Evolutionary conservation across 2,113 vertebrate species (phyloP), one percentile per base, ranked within the genome.

Genomic region (Conger conger): DNA sequence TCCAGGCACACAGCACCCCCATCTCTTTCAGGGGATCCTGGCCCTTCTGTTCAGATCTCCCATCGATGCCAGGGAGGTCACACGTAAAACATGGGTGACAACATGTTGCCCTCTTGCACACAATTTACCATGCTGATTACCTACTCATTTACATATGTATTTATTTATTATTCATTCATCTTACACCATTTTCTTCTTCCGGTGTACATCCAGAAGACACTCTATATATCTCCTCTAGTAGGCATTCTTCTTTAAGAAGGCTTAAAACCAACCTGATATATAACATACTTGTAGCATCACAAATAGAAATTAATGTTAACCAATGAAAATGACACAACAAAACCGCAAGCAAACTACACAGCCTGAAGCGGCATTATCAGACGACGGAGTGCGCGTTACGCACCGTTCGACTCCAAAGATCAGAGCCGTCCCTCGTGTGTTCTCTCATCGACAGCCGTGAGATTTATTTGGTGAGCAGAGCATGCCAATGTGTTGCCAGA

Each of bases 1-100:
- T 96, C 97, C 96, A 97, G 96, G 93, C 89, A 89, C 95, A 95
- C 93, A 94, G 93, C 96, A 96, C 96, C 93, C 93, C 30, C 94
- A 92, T 94, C 92, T 93, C 94, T 95, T 95, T 95, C 95, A 95
- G 93, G 90, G 92, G 92, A 73, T 94, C 91, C 93, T n/a, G 40
- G 93, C 93, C 94, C 93, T 94, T 94, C 90, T 92, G 93, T 94
- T 94, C 38, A 95, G 92, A 87, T 18, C 53, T 63, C 38, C 90
- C 94, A 95, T 93, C 94, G 92, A 92, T 92, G 94, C 93, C 94
- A 95, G 95, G 93, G 94, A 95, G 95, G 95, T 96, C 94, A 96
- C 94, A 95, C 94, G 73, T 83, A 83, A 63, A 82, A 84, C 83
- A 84, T 37, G 38, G 54, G 23, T 50, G 23, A 36, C 79, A 73